These are phyloP conservation scores for Aricia artaxerxes DNA, from an alignment of 2,888 invertebrate species.

Conservation along the genomic window DNA sequence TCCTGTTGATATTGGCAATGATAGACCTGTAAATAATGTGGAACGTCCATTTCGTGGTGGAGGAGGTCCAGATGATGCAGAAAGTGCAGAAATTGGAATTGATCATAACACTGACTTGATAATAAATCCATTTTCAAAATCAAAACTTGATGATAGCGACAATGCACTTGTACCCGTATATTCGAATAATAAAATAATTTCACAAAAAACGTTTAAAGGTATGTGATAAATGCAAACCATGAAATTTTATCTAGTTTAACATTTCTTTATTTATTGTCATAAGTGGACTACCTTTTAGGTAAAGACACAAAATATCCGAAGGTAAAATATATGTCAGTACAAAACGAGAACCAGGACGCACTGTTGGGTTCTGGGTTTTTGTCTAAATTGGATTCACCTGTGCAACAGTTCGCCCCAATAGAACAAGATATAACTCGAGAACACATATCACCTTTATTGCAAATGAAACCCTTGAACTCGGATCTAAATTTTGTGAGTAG, in stretches of 20 bases:
- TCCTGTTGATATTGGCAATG: conserved; percentile 60
- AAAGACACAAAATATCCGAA: conserved; percentile 17
- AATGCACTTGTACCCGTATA: conserved; percentile 36
- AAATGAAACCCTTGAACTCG: neutral
- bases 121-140: conserved; percentile 59
- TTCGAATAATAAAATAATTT: conserved; percentile 39
- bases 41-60: neutral
- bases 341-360: conserved; percentile 58
- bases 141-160: conserved; percentile 34
- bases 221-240: neutral
- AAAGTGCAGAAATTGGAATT: conserved; percentile 33
- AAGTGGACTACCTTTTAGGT: neutral
- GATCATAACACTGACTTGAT: conserved; percentile 55
- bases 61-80: neutral
- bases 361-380: conserved; percentile 64
- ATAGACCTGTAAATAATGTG: conserved; percentile 46
- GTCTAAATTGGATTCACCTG: conserved; percentile 47
- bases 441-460: neutral
- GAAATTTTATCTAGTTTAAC: neutral
- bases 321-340: conserved; percentile 38
- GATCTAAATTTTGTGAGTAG: neutral
- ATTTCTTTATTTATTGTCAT: neutral
- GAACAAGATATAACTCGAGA: conserved; percentile 47
- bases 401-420: conserved; percentile 64
- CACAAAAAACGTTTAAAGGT: conserved; percentile 34